A percentile compares a stretch with the other conserved stretches of the same genome.
phyloP scores from a whole-genome alignment of 1,140 invertebrate genomes.

The Diuraphis noxia region DNA sequence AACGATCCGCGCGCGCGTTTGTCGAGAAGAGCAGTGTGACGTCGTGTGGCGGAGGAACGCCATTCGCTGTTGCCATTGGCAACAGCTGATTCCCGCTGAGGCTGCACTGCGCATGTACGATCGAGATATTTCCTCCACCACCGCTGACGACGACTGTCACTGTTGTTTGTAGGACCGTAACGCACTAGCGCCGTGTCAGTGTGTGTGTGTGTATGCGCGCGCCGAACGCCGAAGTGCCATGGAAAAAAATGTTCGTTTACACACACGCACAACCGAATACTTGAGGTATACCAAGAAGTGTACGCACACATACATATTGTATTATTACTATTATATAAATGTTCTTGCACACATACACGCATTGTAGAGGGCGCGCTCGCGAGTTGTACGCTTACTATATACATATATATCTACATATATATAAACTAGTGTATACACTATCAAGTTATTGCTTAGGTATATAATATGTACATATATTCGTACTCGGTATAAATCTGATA shows the following conservation, averaged over 20 bases:
- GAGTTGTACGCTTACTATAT: not conserved
- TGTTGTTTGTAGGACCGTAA: not conserved
- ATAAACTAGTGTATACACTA: not conserved
- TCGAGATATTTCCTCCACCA: not conserved
- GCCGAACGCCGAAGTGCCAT: not conserved
- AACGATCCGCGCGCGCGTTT: not conserved
- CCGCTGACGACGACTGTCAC: not conserved
- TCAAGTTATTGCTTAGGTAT: not conserved
- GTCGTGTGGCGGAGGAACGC: not conserved
- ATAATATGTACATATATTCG: not conserved
- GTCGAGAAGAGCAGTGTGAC: not conserved
- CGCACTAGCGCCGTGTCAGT: not conserved
- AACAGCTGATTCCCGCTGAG: conserved; percentile 42
- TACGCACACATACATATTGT: not conserved
- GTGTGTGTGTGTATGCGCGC: not conserved
- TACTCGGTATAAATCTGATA: not conserved
- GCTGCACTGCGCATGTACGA: conserved; percentile 40
- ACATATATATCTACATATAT: not conserved
- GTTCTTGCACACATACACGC: not conserved
- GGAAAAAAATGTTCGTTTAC: conserved; percentile 23
- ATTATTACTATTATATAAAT: conserved; percentile 24
- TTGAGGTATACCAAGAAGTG: not conserved
- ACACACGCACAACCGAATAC: not conserved
- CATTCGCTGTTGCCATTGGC: conserved; percentile 45
- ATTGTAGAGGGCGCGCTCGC: not conserved